phyloP scores from a whole-genome alignment of 2,113 vertebrate genomes.

The Myrmecophaga tridactyla region DNA sequence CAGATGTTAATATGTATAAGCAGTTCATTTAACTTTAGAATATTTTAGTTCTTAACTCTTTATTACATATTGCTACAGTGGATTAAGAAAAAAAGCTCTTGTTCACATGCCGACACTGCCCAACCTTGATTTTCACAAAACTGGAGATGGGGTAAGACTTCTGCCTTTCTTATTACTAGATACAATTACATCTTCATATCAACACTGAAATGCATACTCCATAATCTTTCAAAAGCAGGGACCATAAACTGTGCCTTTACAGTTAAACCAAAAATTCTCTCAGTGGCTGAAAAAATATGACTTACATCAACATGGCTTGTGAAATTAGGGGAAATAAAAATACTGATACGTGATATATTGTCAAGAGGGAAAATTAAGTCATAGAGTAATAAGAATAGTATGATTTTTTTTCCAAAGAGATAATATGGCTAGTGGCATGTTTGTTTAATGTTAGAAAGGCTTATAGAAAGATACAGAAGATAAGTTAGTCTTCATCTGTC shows the following conservation, averaged over 20 bases:
- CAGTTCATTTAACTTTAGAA: constrained; percentile 19
- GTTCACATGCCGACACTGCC: constrained; percentile 98
- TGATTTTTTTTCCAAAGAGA: constrained; percentile 13
- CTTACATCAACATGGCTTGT: not conserved
- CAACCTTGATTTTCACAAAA: constrained; percentile 94
- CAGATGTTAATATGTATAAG: not conserved
- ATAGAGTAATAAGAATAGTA: not conserved
- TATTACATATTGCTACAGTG: constrained; percentile 98
- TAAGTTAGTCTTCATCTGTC: not conserved
- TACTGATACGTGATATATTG: not conserved
- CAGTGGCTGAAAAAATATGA: constrained; percentile 13
- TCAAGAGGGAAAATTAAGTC: not conserved
- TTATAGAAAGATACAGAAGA: constrained; percentile 7
- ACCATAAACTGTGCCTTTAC: constrained; percentile 2
- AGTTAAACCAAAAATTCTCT: not conserved
- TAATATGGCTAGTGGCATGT: not conserved
- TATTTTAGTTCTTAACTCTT: constrained; percentile 86
- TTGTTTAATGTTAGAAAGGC: constrained; percentile 17
- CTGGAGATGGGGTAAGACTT: constrained; percentile 92
- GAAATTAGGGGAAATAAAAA: no score
- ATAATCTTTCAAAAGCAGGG: not conserved
- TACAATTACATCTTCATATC: constrained; percentile 34
- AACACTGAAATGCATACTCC: not conserved
- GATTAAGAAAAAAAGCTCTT: constrained; percentile 97
- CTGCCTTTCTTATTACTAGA: constrained; percentile 47